Conservation (phyloP, 2,797 vertebrate species). For the Pipistrellus kuhlii region DNA sequence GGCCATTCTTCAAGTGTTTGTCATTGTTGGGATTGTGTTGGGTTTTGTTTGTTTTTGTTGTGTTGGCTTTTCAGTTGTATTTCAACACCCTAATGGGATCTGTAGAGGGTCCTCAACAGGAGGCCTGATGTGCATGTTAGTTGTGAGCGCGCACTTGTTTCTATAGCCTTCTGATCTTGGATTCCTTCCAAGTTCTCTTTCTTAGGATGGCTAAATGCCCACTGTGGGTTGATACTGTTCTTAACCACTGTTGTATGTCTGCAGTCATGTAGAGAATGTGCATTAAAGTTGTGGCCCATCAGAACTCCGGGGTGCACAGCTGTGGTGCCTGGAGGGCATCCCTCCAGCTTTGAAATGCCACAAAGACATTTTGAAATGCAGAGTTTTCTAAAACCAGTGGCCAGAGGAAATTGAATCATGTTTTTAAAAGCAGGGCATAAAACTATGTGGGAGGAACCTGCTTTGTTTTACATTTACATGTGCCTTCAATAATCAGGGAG, state of each 20-base stretch:
- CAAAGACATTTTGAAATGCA: background rate
- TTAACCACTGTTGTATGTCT: fast-evolving
- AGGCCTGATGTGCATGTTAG: fast-evolving
- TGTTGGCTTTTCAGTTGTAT: background rate
- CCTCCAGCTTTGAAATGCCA: background rate
- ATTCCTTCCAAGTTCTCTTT: background rate
- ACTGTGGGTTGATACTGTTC: fast-evolving
- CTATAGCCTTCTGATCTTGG: background rate
- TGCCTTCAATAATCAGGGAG: background rate
- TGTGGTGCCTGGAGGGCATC: fast-evolving
- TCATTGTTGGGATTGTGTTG: background rate
- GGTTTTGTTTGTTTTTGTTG: background rate
- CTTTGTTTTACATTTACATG: background rate
- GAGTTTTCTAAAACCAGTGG: background rate
- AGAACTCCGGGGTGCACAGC: no score
- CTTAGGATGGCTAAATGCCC: fast-evolving
- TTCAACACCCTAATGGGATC: fast-evolving
- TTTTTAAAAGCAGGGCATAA: background rate
- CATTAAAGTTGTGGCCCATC: fast-evolving
- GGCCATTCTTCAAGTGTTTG: background rate
- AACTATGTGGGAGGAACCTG: background rate
- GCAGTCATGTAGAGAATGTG: fast-evolving
- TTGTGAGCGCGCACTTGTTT: fast-evolving
- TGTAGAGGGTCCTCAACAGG: fast-evolving
- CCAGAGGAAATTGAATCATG: background rate